phyloP scores from a whole-genome alignment of 2,113 vertebrate genomes.

The Balaenoptera acutorostrata region DNA sequence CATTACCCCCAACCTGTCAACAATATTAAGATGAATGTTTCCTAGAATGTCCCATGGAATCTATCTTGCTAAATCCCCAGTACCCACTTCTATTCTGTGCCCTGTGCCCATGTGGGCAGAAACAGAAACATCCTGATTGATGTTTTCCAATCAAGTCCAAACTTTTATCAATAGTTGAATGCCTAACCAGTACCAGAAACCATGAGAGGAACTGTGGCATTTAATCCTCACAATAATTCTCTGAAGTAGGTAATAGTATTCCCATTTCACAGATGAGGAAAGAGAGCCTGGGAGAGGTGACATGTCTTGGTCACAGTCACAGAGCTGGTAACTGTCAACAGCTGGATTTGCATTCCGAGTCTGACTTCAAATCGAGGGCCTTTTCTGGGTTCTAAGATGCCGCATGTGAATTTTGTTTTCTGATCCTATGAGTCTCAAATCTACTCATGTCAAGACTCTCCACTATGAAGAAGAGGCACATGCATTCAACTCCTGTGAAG shows the following conservation, averaged over 20 bases:
- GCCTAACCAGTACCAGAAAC: not conserved
- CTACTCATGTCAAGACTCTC: not conserved
- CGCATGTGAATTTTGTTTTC: not conserved
- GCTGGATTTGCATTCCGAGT: not conserved
- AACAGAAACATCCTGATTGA: accelerated
- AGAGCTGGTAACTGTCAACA: accelerated
- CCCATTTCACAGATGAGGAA: not conserved
- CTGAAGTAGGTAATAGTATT: not conserved
- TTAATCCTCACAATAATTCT: not conserved
- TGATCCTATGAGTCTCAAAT: not conserved
- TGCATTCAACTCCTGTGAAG: accelerated
- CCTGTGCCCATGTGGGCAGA: not conserved
- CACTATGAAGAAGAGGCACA: accelerated
- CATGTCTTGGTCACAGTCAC: not conserved
- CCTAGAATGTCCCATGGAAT: too few relatives aligned
- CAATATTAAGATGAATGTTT: not conserved
- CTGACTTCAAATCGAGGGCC: not conserved
- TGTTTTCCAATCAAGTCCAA: not conserved
- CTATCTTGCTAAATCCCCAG: not conserved
- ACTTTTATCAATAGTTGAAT: not conserved
- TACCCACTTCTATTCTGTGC: not conserved
- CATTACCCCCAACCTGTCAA: not conserved
- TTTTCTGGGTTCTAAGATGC: not conserved
- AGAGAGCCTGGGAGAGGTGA: not conserved
- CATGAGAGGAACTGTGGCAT: not conserved